A percentile compares a stretch with the other conserved stretches of the same genome.
phyloP scores from a whole-genome alignment of 2,113 vertebrate species.

The Vireo altiloquus region DNA sequence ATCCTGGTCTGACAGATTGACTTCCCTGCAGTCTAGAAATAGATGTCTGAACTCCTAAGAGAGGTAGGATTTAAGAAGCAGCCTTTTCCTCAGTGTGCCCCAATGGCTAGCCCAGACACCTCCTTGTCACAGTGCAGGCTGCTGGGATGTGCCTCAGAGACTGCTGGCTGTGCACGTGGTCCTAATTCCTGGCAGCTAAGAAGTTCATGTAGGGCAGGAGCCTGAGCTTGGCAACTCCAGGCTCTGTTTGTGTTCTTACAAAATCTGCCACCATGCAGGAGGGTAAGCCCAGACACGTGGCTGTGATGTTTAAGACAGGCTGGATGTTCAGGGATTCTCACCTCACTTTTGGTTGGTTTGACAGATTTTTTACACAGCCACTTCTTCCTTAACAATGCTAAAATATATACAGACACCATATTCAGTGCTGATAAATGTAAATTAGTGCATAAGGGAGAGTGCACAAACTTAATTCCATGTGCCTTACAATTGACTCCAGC shows the following conservation, averaged over 20 bases:
- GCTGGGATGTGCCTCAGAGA: not conserved
- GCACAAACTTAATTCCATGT: not conserved
- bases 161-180: rapidly evolving
- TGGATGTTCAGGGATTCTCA: not conserved
- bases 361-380: not conserved
- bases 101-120: not conserved
- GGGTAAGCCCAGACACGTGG: not conserved
- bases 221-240: not conserved
- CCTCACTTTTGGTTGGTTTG: not conserved
- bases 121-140: not conserved
- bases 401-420: not conserved
- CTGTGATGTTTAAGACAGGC: not conserved
- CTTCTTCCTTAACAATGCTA: not conserved
- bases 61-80: not conserved
- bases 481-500: not conserved
- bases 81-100: not conserved
- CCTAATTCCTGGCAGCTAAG: not conserved
- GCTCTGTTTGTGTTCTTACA: not conserved
- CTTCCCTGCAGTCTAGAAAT: constrained; percentile 16
- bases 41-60: not conserved
- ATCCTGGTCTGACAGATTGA: constrained; percentile 31
- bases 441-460: not conserved
- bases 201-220: not conserved
- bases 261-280: not conserved
- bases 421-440: not conserved